Evolutionary conservation across 2,113 vertebrate genomes (phyloP), one percentile per base, ranked within the genome.

Genomic region (Anguilla japonica): DNA sequence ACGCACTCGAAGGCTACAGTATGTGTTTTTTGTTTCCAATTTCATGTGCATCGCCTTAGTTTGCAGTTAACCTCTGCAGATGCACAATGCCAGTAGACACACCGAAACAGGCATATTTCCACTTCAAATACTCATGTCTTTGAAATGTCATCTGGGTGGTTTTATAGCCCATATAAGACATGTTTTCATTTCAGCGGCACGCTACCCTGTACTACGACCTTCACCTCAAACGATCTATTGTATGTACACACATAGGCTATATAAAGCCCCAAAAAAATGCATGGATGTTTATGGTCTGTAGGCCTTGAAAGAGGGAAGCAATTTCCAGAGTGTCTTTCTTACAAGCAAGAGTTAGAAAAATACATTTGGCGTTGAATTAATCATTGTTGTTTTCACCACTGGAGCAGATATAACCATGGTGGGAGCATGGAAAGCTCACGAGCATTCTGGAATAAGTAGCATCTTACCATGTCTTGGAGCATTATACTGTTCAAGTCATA

Each of bases 221-320:
- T 82, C 81, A 82, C 81, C 81, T 82, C 43, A 82, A 53, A 29
- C 20, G 13, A 82, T 82, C 81, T 11, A 50, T 50, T 50, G 81
- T 82, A 82, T 81, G 41, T 82, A 82, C 43, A n/a, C 81, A 75
- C 71, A 75, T 75, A n/a, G n/a, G n/a, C n/a, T n/a, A 75, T 75
- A 75, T 22, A 53, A 53, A 11, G 11, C 46, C 43, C 53, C 22
- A 26, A 11, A 81, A 82, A 43, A 82, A 43, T 53, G 43, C 41
- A 29, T 82, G 81, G 81, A 50, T 50, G 43, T 82, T 82, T 82
- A 82, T n/a, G 43, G 41, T 82, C 81, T 82, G 29, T 82, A 82
- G 81, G 81, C 81, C 81, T 82, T 82, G 81, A 82, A 82, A 82
- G 81, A 82, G 26, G 41, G 22, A 82, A 82, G 41, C 46, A 53